Evolutionary conservation across 1,140 invertebrate species (phyloP), one percentile per base, ranked within the genome.

Genomic region (Melipona quadrifasciata): DNA sequence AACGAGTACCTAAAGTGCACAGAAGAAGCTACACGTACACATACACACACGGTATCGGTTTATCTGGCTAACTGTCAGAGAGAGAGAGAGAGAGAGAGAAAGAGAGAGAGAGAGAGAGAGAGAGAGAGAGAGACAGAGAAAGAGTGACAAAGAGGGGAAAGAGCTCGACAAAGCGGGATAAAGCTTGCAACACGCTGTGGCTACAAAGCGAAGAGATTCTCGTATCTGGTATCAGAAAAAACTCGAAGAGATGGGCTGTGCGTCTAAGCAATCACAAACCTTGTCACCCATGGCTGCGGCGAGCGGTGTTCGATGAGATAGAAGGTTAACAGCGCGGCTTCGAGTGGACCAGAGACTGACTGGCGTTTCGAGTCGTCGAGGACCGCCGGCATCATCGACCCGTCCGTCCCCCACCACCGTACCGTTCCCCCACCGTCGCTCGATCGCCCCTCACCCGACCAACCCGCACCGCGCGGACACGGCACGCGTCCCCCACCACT

Each of bases 341-440:
- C 92, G 92, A 90, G 90, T 91, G 91, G 91, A 93, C 93, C 93
- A 94, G 92, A 93, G 93, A 94, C 93, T 92, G 92, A 94, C 94
- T 94, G 90, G 89, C 91, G 90, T 91, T 93, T 93, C 88, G 80
- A 89, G 91, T 90, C 91, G 90, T 87, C 91, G 91, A 90, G 92
- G 90, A 93, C 91, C 93, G 91, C 93, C 93, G 93, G 93, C 94
- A 94, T 93, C 93, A 94, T 94, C 94, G 94, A 94, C 92, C 94
- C 92, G 91, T 91, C 84, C 88, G 39, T 82, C 88, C 85, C 89
- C 91, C 88, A 90, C 80, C 77, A 39, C 8, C 24, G 61, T 55
- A 19, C 64, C 64, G 65, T 82, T 51, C 86, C 86, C 86, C 88
- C 82, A 71, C 83, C 47, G 67, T 17, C 31, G 4, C 1, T n/a